These are phyloP conservation scores for Blastomussa wellsi DNA, from an alignment of 92 coral and sea anemone species.

Conservation along the genomic window DNA sequence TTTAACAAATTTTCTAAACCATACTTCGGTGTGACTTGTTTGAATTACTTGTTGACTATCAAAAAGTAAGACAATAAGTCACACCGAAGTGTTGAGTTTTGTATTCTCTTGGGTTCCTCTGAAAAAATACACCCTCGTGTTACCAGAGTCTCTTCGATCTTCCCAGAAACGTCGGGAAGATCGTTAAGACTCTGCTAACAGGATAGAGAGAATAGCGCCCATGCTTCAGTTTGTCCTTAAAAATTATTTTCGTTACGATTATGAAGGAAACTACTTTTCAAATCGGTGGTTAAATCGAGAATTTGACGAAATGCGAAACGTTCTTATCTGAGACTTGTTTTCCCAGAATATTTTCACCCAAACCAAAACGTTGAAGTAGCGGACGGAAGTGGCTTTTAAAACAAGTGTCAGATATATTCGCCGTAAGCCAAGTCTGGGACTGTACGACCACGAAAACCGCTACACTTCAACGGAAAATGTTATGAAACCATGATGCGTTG, in stretches of 20 bases:
- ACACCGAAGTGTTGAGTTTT: too few relatives aligned
- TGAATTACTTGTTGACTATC: too few relatives aligned
- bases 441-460: background rate
- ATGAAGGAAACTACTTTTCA: background rate
- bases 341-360: background rate
- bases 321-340: background rate
- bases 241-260: constrained; percentile 16
- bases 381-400: background rate
- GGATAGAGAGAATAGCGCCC: too few relatives aligned
- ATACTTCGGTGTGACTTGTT: too few relatives aligned
- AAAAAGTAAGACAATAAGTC: too few relatives aligned
- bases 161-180: too few relatives aligned
- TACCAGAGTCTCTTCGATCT: too few relatives aligned
- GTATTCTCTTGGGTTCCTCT: too few relatives aligned
- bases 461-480: background rate
- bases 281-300: background rate
- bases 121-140: too few relatives aligned
- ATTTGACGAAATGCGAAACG: too few relatives aligned
- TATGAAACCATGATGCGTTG: background rate
- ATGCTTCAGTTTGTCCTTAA: background rate
- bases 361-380: background rate
- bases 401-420: background rate
- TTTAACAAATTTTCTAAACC: background rate
- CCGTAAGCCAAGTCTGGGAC: background rate
- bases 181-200: too few relatives aligned